Evolutionary conservation across 2,113 vertebrate species (phyloP), one percentile per base, ranked within the genome.

Genomic region (Hyla sarda): DNA sequence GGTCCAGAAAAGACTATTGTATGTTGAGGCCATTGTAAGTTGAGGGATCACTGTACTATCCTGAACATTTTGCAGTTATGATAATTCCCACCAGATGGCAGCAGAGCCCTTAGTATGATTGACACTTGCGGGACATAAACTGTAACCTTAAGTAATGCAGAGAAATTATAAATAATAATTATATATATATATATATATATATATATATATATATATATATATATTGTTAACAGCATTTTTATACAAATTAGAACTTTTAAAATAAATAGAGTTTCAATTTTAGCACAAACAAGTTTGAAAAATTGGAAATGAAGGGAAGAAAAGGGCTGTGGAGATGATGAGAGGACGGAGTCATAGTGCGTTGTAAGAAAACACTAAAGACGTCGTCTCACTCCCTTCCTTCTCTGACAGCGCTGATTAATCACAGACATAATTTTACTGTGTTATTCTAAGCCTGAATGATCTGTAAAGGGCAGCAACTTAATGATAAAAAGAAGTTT

Each of bases 91-190:
- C 74, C 25, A 37, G 32, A 25, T 86, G 84, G 50, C 76, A 79
- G 76, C 65, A 86, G 76, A 86, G 65, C 25, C 65, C 47, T 41
- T 34, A n/a, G 12, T n/a, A 79, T 85, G 5, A 76, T 1, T 47
- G 11, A n/a, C 0, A 47, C 23, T 25, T 11, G 9, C 9, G 3
- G 21, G 9, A n/a, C 21, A 48, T 73, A 45, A 34, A 71, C 19
- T 7, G 16, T 72, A 8, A 21, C 17, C 13, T 23, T 45, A 11
- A 25, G 41, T n/a, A 1, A 17, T n/a, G n/a, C 45, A 45, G 9
- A 25, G 41, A 3, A 50, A 17, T 67, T 67, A n/a, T n/a, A n/a
- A n/a, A n/a, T n/a, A 0, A 1, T 3, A 56, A 6, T 25, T 60
- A 9, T 1, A 60, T 60, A 14, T 17, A 17, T 67, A 25, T 60